These are phyloP conservation scores for Aphidoletes aphidimyza DNA, from an alignment of 2,888 invertebrate species.

Conservation along the genomic window DNA sequence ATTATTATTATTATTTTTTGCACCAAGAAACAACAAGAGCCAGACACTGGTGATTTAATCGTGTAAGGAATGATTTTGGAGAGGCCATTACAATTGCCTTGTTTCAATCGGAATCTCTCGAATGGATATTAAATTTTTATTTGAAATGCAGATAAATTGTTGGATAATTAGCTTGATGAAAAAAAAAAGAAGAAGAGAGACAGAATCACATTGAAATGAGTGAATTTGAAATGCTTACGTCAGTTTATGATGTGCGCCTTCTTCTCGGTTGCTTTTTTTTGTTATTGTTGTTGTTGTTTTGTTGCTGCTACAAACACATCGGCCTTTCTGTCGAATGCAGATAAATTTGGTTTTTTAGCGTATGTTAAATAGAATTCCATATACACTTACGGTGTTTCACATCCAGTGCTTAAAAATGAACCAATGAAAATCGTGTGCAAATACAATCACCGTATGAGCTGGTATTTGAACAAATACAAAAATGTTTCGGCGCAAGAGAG, in stretches of 20 bases:
- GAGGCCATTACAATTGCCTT: background rate
- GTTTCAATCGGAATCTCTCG: background rate
- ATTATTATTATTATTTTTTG: too few species aligned
- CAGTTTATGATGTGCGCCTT: background rate
- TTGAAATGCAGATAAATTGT: slow-evolving; percentile 3
- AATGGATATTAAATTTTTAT: background rate
- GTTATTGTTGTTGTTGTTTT: background rate
- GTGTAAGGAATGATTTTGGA: too few species aligned
- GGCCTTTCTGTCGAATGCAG: slow-evolving; percentile 25
- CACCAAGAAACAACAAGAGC: too few species aligned
- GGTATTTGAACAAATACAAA: slow-evolving; percentile 33
- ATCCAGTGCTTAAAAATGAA: slow-evolving; percentile 45
- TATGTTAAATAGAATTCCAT: slow-evolving; percentile 33
- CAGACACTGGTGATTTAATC: too few species aligned
- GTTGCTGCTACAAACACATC: background rate
- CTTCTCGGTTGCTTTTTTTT: background rate
- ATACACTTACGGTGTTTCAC: slow-evolving; percentile 17
- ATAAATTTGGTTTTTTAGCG: slow-evolving; percentile 21
- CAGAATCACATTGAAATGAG: background rate
- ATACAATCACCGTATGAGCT: slow-evolving; percentile 4
- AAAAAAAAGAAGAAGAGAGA: background rate
- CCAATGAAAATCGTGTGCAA: slow-evolving; percentile 23
- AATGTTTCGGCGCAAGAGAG: background rate
- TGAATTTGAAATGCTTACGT: slow-evolving; percentile 46
- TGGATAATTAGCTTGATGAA: background rate